Evolutionary conservation across 1,140 invertebrate genomes (phyloP).

Genomic region (Portunus trituberculatus): DNA sequence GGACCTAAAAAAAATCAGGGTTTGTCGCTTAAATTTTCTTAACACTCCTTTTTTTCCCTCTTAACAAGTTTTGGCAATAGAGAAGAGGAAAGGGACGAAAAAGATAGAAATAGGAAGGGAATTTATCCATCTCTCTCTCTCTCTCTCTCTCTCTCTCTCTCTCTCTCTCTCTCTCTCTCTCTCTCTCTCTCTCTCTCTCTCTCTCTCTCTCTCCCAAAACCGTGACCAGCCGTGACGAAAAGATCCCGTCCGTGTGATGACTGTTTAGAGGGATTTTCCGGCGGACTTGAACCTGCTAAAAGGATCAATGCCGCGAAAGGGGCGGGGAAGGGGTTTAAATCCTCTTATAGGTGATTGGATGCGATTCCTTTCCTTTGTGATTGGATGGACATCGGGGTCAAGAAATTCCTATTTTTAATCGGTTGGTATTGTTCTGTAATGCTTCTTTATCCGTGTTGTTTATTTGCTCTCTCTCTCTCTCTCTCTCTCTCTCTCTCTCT

Average conservation of each 20-base stretch:
- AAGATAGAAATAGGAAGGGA: too few relatives aligned
- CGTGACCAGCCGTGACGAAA: too few relatives aligned
- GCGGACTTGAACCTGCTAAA: neutral
- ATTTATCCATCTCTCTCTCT: too few relatives aligned
- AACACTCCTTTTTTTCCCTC: too few relatives aligned
- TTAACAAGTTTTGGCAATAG: too few relatives aligned
- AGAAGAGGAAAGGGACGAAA: too few relatives aligned
- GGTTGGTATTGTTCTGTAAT: neutral
- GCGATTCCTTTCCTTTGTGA: neutral
- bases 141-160: neutral
- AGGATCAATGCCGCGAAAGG: neutral
- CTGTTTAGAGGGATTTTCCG: neutral
- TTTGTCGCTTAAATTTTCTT: too few relatives aligned
- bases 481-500: constrained; percentile 17
- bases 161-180: neutral
- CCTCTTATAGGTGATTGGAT: constrained; percentile 23
- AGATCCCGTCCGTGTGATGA: neutral
- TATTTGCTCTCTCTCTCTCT: neutral
- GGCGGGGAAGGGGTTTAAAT: neutral
- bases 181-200: constrained; percentile 10
- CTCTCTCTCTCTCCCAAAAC: neutral
- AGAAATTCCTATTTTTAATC: neutral
- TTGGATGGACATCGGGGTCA: neutral
- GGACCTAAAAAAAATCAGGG: too few relatives aligned
- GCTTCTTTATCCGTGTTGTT: neutral